phyloP scores from a whole-genome alignment of 2,888 invertebrate species.

The Empis livida region DNA sequence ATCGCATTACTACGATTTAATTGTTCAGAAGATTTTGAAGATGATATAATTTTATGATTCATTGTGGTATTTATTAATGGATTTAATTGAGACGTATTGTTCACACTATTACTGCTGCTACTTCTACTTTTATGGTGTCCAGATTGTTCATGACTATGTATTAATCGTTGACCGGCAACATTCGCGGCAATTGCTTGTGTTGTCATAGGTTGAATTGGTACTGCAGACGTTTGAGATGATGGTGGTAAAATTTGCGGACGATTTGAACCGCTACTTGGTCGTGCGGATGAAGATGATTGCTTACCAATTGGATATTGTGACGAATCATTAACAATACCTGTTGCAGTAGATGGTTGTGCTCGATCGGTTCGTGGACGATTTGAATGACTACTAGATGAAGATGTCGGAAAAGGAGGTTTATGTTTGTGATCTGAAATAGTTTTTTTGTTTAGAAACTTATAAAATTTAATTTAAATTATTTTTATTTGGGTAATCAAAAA shows the following conservation, averaged over 20 bases:
- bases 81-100: not conserved
- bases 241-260: not conserved
- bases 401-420: not conserved
- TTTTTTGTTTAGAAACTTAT: too few relatives aligned
- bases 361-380: slow-evolving; percentile 21
- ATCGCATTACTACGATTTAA: not conserved
- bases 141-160: not conserved
- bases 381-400: slow-evolving; percentile 1
- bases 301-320: not conserved
- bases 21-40: not conserved
- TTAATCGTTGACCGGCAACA: not conserved
- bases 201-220: not conserved
- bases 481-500: too few relatives aligned
- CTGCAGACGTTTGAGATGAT: not conserved
- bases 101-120: not conserved
- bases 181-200: not conserved
- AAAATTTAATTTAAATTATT: too few relatives aligned
- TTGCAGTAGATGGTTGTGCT: slow-evolving; percentile 7
- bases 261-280: slow-evolving; percentile 1
- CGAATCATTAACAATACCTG: too few relatives aligned
- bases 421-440: not conserved
- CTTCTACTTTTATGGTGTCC: not conserved
- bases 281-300: not conserved
- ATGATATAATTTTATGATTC: not conserved
- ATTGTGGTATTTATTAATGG: not conserved